phyloP scores from a whole-genome alignment of 2,888 invertebrate species.

The Muscina levida region DNA sequence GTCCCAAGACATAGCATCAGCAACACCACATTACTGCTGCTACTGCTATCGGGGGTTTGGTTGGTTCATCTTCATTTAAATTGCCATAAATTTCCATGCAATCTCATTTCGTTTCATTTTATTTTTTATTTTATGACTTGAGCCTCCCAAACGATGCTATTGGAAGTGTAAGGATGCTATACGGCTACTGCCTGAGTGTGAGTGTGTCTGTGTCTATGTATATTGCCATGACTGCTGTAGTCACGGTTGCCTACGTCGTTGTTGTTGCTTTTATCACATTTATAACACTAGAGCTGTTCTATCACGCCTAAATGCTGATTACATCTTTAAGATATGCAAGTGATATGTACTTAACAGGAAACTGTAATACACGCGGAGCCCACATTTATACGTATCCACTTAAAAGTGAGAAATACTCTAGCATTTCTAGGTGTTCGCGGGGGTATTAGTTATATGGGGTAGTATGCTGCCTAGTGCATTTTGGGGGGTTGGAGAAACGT shows the following conservation, averaged over 20 bases:
- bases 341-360: slow-evolving; percentile 60
- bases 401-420: not conserved
- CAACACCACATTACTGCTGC: not conserved
- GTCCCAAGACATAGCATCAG: too few species aligned
- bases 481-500: too few species aligned
- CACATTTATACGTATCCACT: not conserved
- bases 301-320: slow-evolving; percentile 66
- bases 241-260: not conserved
- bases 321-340: slow-evolving; percentile 65
- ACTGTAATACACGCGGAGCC: slow-evolving; percentile 1
- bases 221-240: not conserved
- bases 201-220: slow-evolving; percentile 9
- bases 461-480: too few species aligned
- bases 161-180: not conserved
- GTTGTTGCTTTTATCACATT: slow-evolving; percentile 50
- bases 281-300: slow-evolving; percentile 65
- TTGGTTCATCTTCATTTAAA: slow-evolving; percentile 40
- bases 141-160: not conserved
- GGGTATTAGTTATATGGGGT: too few species aligned
- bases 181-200: not conserved
- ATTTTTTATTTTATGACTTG: slow-evolving; percentile 28
- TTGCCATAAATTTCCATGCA: slow-evolving; percentile 42
- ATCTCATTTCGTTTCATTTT: slow-evolving; percentile 35
- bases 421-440: too few species aligned
- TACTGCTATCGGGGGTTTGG: not conserved